phyloP scores from a whole-genome alignment of 2,113 vertebrate genomes.

The Formicarius rufipectus region DNA sequence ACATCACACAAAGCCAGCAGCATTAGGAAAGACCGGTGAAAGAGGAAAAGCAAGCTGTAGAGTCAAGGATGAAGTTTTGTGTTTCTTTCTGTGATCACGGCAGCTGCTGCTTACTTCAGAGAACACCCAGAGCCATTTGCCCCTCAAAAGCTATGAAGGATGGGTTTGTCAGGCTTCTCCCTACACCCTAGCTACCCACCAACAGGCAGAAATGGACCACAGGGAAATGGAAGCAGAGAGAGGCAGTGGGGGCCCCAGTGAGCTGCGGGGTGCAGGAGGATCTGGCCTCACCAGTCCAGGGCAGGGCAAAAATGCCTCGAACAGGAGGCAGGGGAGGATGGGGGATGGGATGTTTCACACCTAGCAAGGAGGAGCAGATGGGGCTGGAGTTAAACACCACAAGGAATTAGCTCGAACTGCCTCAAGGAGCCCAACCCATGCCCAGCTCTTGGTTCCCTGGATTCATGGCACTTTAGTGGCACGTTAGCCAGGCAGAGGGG shows the following conservation, averaged over 20 bases:
- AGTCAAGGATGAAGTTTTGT: not conserved
- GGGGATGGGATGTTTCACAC: constrained; percentile 55
- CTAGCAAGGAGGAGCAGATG: constrained; percentile 34
- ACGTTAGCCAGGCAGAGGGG: not conserved
- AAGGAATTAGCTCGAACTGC: not conserved
- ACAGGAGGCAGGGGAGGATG: not conserved
- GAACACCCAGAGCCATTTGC: not conserved
- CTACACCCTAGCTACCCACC: not conserved
- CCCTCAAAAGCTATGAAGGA: not conserved
- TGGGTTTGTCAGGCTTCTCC: not conserved
- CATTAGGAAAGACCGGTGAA: not conserved
- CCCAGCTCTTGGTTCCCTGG: not conserved
- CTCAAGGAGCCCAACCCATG: not conserved
- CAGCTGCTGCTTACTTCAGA: not conserved
- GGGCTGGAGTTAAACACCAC: not conserved
- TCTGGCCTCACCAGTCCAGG: not conserved
- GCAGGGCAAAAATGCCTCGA: not conserved
- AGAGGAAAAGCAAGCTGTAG: not conserved
- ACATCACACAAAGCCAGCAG: not conserved
- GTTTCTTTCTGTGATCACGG: not conserved
- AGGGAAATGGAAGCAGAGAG: not conserved
- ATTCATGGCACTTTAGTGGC: not conserved
- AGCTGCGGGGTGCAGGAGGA: fast-evolving
- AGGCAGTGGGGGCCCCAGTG: fast-evolving
- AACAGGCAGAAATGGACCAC: not conserved